Base-by-base conservation (phyloP, 2,888 invertebrate species). In the Drosophila paucipuncta region DNA sequence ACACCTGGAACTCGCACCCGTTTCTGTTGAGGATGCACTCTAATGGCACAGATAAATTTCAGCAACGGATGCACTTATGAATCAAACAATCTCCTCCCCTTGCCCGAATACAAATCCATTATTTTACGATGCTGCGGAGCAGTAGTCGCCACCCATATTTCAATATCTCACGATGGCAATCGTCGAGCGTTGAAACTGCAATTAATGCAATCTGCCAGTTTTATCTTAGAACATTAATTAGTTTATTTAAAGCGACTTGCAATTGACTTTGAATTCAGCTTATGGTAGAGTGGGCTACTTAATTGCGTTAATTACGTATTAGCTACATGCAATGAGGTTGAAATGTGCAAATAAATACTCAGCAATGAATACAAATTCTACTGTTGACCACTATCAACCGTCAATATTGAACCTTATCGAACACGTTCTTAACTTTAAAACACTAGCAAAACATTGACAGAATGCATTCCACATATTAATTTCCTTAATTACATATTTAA, bases 161-260 rank as follows among this genome's bases (percentile, higher is more conserved):
- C 30, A 58, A 55, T 60, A 68, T 70, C 53, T 35, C 65, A 43
- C 63, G 91, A 90, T 86, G 68, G 55, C 69, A 73, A 90, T 89
- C 91, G 68, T 16, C 31, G 60, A 76, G 73, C 74, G 87, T 84
- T 90, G 85, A 87, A 85, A 63, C 54, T 76, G 90, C 87, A 89
- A 87, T 87, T 89, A 89, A 78, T 73, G 58, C 78, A 76, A 91
- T 91, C 91, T 66, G 54, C 50, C 61, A 39, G 66, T 60, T 68
- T 75, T 78, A 87, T 87, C 91, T 90, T 60, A 62, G 78, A 73
- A 86, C 85, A 90, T 89, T 88, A 89, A 89, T 85, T 75, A 83
- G 67, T 76, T 90, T 76, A 80, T 73, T 80, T 63, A 55, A 71
- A 75, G 62, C 63, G 78, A 78, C 75, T 85, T 52, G 55, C 49